phyloP scores from a whole-genome alignment of 2,888 invertebrate species.

The Ormyrus pomaceus region DNA sequence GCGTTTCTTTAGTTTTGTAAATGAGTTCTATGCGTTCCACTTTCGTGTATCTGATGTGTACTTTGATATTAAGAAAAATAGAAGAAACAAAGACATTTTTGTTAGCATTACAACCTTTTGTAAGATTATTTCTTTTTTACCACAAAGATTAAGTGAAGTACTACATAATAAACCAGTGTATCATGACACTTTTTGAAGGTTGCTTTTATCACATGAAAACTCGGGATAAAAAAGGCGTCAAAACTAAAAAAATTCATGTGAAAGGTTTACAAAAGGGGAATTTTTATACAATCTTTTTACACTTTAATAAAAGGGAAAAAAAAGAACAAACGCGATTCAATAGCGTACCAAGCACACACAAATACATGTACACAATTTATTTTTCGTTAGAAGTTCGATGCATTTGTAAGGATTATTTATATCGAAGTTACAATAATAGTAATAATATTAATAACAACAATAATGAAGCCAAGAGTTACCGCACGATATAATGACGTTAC shows the following conservation, averaged over 20 bases:
- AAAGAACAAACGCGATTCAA: slow-evolving; percentile 33
- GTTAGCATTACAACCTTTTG: slow-evolving; percentile 23
- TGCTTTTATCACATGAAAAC: slow-evolving; percentile 32
- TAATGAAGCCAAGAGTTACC: slow-evolving; percentile 54
- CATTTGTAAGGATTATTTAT: slow-evolving; percentile 55
- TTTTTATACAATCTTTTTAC: slow-evolving; percentile 64
- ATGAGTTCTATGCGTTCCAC: slow-evolving; percentile 42
- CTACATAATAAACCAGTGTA: slow-evolving; percentile 26
- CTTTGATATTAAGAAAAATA: slow-evolving; percentile 34
- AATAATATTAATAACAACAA: slow-evolving; percentile 34
- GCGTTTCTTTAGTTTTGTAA: slow-evolving; percentile 37
- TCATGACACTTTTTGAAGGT: slow-evolving; percentile 52
- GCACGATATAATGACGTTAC: slow-evolving; percentile 53
- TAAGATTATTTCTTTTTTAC: slow-evolving; percentile 27
- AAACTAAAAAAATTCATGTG: slow-evolving; percentile 53
- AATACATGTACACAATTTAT: slow-evolving; percentile 41
- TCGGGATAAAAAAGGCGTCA: slow-evolving; percentile 24
- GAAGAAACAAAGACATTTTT: slow-evolving; percentile 26
- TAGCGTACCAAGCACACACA: slow-evolving; percentile 38
- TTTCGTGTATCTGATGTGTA: slow-evolving; percentile 36
- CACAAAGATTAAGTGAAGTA: slow-evolving; percentile 12
- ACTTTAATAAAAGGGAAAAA: slow-evolving; percentile 54
- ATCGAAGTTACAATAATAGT: slow-evolving; percentile 18
- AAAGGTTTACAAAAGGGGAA: slow-evolving; percentile 64
- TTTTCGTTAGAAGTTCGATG: slow-evolving; percentile 55